Evolutionary conservation across 2,888 invertebrate species (phyloP).

Genomic region (Charanyca ferruginea): DNA sequence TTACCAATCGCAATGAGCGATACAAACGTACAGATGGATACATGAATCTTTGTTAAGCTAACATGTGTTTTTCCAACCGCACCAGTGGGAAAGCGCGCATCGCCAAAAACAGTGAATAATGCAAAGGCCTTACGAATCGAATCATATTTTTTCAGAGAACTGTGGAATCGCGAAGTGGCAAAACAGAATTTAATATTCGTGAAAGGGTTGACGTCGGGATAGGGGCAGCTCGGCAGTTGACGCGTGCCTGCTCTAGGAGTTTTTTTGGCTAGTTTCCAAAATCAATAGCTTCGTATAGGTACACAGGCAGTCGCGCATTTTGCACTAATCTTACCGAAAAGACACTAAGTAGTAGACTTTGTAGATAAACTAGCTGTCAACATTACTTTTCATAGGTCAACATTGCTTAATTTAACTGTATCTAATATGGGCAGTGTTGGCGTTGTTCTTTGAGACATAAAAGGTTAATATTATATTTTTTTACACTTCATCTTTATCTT

Average conservation of each 20-base stretch:
- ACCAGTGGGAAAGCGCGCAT: constrained; percentile 66
- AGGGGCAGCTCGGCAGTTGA: constrained; percentile 89
- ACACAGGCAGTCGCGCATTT: constrained; percentile 87
- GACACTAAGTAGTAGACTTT: constrained; percentile 70
- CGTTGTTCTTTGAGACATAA: neutral
- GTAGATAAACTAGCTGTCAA: constrained; percentile 23
- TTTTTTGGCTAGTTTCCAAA: constrained; percentile 91
- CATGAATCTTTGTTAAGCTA: constrained; percentile 50
- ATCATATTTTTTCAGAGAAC: constrained; percentile 86
- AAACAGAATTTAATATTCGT: constrained; percentile 91
- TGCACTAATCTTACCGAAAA: constrained; percentile 87
- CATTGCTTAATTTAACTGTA: neutral
- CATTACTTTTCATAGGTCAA: constrained; percentile 20
- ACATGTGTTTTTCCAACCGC: constrained; percentile 58
- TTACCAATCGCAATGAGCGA: constrained; percentile 22
- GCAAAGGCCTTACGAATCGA: constrained; percentile 82
- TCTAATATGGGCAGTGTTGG: neutral
- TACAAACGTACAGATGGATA: constrained; percentile 25
- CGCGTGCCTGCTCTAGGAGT: constrained; percentile 88
- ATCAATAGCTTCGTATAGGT: constrained; percentile 90
- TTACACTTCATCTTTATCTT: neutral
- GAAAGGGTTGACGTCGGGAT: constrained; percentile 90
- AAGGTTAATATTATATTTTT: neutral
- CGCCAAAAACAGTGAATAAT: constrained; percentile 84
- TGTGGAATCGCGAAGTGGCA: constrained; percentile 90